Evolutionary conservation across 2,113 vertebrate species (phyloP), one percentile per base, ranked within the genome.

Genomic region (Anoplopoma fimbria): DNA sequence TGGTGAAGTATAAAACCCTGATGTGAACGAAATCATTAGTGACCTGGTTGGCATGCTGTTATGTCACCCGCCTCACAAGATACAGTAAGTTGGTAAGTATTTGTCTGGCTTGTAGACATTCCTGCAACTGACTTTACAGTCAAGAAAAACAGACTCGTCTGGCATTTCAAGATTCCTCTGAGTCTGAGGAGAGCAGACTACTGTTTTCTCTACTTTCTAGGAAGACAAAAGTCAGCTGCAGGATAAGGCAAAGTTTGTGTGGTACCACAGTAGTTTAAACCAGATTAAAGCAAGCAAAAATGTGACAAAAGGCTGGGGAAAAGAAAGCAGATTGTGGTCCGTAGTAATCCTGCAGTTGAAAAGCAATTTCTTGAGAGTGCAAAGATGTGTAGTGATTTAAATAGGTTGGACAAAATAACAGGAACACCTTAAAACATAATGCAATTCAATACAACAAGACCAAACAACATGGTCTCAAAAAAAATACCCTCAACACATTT

Each of bases 281-380:
- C 34, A 1, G 60, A 47, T 67, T 34, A 47, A 57, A 68, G 45
- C 7, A 85, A 45, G 1, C 57, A 0, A 62, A 53, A n/a, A 31
- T 42, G 21, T 27, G 31, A 27, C 49, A 34, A 57, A 68, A 58
- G 9, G n/a, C 19, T 4, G 1, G 29, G 15, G 25, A 14, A 1
- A 78, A 60, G 4, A 27, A 67, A 10, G 36, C 7, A 45, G 40
- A 83, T 27, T 57, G 36, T 55, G 61, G 27, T 63, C 53, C 74
- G 64, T 65, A 55, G 55, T 31, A 12, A 80, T 75, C 8, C n/a
- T 51, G 68, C 8, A 40, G 29, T 53, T 55, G 60, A 47, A 78
- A 86, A 81, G 14, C 38, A 33, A 58, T 80, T 58, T 33, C 17
- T 36, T 60, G 21, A 74, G 62, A 75, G 49, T 71, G 70, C 45